Evolutionary conservation across 2,797 vertebrate species (phyloP).

Genomic region (Malurus splendens): DNA sequence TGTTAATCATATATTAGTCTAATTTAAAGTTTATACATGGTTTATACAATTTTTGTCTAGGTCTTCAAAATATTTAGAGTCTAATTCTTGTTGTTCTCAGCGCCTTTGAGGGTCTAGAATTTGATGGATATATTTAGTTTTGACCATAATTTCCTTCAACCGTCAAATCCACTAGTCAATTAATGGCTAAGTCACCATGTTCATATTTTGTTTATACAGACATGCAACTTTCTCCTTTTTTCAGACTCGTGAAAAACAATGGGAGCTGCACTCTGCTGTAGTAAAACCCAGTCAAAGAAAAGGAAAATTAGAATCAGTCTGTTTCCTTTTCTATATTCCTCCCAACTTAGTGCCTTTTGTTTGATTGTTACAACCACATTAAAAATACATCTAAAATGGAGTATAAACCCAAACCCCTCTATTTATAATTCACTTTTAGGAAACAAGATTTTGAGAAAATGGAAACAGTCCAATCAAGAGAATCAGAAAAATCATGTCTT

Average conservation of each 20-base stretch:
- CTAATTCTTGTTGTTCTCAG: neutral
- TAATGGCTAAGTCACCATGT: neutral
- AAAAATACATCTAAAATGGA: neutral
- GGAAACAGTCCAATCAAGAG: neutral
- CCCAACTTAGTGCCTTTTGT: neutral
- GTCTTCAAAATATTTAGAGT: neutral
- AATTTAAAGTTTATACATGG: neutral
- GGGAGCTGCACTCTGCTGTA: neutral
- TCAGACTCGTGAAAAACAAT: neutral
- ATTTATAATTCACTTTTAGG: neutral
- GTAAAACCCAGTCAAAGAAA: neutral
- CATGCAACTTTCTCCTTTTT: neutral
- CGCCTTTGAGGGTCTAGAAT: neutral
- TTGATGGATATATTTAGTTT: neutral
- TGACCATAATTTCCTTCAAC: neutral
- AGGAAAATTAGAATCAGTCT: neutral
- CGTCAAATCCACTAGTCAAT: neutral
- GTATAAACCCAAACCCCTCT: accelerated
- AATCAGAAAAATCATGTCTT: neutral
- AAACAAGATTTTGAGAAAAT: neutral
- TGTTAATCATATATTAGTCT: neutral
- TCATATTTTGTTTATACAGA: neutral
- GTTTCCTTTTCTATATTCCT: neutral
- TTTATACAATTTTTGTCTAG: neutral
- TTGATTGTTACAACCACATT: neutral